Conservation (phyloP, 2,888 invertebrate species). For the Parnassius mnemosyne region DNA sequence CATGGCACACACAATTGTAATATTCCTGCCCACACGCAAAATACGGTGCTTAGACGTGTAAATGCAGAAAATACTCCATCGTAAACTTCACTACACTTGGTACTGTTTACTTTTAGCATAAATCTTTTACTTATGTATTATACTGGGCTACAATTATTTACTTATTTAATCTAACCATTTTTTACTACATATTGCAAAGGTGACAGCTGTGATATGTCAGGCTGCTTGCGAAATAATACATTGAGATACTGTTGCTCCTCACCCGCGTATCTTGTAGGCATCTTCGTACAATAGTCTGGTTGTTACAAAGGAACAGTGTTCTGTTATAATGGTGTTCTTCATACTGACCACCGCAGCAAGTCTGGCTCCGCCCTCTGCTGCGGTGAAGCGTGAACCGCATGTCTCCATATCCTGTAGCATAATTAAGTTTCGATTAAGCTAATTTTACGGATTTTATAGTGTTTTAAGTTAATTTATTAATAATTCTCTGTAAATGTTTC, state of each 20-base stretch:
- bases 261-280: slow-evolving; percentile 84
- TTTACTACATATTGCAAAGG: background rate
- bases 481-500: too few relatives aligned
- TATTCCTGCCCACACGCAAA: too few relatives aligned
- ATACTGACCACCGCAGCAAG: slow-evolving; percentile 55
- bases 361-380: slow-evolving; percentile 68
- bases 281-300: slow-evolving; percentile 92
- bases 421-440: background rate
- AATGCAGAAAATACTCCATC: too few relatives aligned
- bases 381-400: slow-evolving; percentile 61
- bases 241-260: slow-evolving; percentile 21
- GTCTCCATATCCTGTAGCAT: slow-evolving; percentile 52
- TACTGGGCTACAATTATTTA: too few relatives aligned
- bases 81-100: too few relatives aligned
- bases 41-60: too few relatives aligned
- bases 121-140: too few relatives aligned
- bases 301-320: slow-evolving; percentile 89
- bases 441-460: too few relatives aligned
- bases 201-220: too few relatives aligned
- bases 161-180: background rate
- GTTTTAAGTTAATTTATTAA: too few relatives aligned
- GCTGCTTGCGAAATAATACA: background rate
- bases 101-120: too few relatives aligned
- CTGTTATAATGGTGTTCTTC: slow-evolving; percentile 60
- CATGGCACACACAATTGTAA: too few relatives aligned